Evolutionary conservation across 1,140 invertebrate genomes (phyloP).

Genomic region (Plectrocnemia conspersa): DNA sequence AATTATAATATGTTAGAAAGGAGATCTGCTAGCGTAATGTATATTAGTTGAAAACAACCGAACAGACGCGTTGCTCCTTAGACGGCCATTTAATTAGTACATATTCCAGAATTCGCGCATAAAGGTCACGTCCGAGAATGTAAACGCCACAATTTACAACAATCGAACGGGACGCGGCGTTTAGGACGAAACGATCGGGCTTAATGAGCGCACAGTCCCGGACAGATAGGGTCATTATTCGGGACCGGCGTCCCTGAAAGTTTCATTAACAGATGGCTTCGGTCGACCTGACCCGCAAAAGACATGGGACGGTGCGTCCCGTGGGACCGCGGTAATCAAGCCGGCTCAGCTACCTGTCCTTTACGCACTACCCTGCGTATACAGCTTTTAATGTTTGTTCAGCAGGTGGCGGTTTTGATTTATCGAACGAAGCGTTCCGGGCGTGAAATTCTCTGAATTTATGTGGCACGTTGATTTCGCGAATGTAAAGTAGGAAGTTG

Average conservation of each 20-base stretch:
- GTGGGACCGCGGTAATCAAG: not conserved
- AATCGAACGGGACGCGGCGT: too few relatives aligned
- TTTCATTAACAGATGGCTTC: constrained; percentile 7
- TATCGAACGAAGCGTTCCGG: not conserved
- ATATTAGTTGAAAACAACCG: too few relatives aligned
- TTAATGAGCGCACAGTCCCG: too few relatives aligned
- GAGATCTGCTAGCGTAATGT: too few relatives aligned
- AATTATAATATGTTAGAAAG: too few relatives aligned
- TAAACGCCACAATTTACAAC: too few relatives aligned
- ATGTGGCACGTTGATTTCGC: not conserved
- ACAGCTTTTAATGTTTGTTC: constrained; percentile 3
- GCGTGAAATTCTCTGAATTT: not conserved
- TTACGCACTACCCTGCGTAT: not conserved
- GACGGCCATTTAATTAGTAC: too few relatives aligned
- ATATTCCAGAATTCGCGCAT: too few relatives aligned
- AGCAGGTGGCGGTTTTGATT: constrained; percentile 7
- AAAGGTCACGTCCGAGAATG: too few relatives aligned
- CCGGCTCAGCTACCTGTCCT: constrained; percentile 4
- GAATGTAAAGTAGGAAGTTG: not conserved
- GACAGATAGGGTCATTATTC: too few relatives aligned
- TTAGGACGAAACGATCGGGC: too few relatives aligned
- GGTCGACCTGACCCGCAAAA: not conserved
- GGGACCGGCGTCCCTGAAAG: not conserved
- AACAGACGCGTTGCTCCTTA: too few relatives aligned
- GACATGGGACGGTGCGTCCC: not conserved